A percentile compares a stretch with the other conserved stretches of the same genome.
phyloP scores from a whole-genome alignment of 2,113 vertebrate species.

The Amazona vittata region DNA sequence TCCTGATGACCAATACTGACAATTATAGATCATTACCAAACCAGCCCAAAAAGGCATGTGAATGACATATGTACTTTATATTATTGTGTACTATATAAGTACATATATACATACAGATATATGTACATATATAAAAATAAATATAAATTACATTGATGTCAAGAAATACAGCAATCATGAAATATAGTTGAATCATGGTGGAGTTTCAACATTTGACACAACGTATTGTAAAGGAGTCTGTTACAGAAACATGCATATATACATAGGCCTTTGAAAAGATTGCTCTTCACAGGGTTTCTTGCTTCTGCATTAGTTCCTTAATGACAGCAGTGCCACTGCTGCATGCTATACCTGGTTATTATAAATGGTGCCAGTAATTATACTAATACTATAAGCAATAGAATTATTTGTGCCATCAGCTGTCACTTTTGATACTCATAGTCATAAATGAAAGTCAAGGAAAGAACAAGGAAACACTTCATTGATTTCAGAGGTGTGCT shows the following conservation, averaged over 20 bases:
- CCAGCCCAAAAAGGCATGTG: neutral
- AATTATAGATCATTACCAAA: neutral
- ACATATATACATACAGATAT: neutral
- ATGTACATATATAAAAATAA: neutral
- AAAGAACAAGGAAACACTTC: neutral
- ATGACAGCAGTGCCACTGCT: neutral
- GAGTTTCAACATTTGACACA: neutral
- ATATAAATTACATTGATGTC: neutral
- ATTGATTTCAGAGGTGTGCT: neutral
- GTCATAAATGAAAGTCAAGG: slow-evolving; percentile 5
- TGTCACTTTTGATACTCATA: slow-evolving; percentile 22
- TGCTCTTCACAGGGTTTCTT: neutral
- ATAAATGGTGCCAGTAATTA: slow-evolving; percentile 42
- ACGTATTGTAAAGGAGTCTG: neutral
- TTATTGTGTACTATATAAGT: no score
- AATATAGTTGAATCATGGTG: neutral
- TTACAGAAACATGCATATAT: neutral
- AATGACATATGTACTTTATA: neutral
- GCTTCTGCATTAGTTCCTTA: neutral
- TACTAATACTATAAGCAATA: slow-evolving; percentile 9
- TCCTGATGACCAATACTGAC: neutral
- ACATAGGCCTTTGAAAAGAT: neutral
- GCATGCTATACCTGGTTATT: neutral
- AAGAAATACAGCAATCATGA: neutral
- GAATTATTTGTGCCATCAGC: neutral